Base-by-base conservation (phyloP, 2,888 invertebrate genomes). In the Protodeltote pygarga region DNA sequence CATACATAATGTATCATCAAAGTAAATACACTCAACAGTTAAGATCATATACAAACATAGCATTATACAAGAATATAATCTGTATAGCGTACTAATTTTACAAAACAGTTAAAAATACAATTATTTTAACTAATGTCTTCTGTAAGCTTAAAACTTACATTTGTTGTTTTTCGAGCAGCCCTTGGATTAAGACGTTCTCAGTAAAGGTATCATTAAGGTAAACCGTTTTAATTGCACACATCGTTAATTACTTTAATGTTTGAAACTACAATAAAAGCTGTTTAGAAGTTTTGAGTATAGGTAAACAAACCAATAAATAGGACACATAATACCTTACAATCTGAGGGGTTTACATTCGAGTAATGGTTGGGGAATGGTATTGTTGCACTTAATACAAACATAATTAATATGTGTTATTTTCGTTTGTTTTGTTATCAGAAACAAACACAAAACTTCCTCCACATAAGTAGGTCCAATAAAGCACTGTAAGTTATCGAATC, bases 181-280 rank as follows among this genome's bases (percentile, higher is more conserved):
- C 41, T 49, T 21, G n/a, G 31, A 24, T 50, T 25, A 55, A 46
- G 44, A 50, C 11, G 20, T 27, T 37, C 9, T 10, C n/a, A 39
- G 32, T 9, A 45, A 50, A 51, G 27, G 35, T 35, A 24, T 45
- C 44, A 37, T 58, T 51, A 45, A 19, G 6, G 44, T 37, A 50
- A 58, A 29, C 25, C 44, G 15, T 20, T 32, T 33, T 37, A 44
- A 55, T 55, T 57, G 50, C 27, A 44, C 23, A 25, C 31, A 23
- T 39, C 42, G 28, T 51, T 44, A 29, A 37, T 45, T 45, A 44
- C 9, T 29, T 23, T 37, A 51, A 57, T 58, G 21, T 39, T 9
- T 32, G 17, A 19, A 44, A 33, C 11, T 44, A 3, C 3, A 37
- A 37, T 40, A 37, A 29, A 37, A 33, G 21, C n/a, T 27, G 9